phyloP scores from a whole-genome alignment of 2,113 vertebrate species.

The Peucedramus taeniatus region DNA sequence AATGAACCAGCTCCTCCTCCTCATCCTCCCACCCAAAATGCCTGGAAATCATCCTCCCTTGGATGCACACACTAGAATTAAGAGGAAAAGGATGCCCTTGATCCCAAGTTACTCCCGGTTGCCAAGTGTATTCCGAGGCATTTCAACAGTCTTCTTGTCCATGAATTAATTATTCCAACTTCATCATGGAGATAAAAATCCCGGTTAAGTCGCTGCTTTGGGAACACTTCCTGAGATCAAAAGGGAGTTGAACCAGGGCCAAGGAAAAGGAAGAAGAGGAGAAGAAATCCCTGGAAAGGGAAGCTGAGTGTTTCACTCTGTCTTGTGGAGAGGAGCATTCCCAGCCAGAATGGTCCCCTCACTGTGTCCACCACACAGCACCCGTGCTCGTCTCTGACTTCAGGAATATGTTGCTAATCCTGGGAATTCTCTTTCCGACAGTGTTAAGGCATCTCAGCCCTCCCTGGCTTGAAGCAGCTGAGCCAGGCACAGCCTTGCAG shows the following conservation, averaged over 20 bases:
- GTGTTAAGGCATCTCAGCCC: not conserved
- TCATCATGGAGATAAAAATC: not conserved
- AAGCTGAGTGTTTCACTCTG: fast-evolving
- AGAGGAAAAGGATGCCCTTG: not conserved
- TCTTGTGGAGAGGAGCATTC: not conserved
- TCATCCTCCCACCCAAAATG: not conserved
- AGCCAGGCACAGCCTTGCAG: not conserved
- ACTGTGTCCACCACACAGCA: not conserved
- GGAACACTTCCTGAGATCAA: not conserved
- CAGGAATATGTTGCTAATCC: slow-evolving; percentile 29
- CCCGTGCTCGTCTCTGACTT: fast-evolving
- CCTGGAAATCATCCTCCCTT: not conserved
- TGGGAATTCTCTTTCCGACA: not conserved
- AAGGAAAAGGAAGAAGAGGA: not conserved
- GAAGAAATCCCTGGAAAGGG: not conserved
- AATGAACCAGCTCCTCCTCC: not conserved
- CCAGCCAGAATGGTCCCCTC: fast-evolving
- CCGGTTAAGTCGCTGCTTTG: not conserved
- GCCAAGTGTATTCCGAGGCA: not conserved
- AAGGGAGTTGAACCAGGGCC: not conserved
- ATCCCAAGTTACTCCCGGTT: not conserved
- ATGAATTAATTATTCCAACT: not conserved
- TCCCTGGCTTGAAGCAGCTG: not conserved
- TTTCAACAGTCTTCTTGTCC: not conserved
- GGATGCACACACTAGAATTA: fast-evolving